Conservation (phyloP, 2,113 vertebrate species). For the Pyrgilauda ruficollis region DNA sequence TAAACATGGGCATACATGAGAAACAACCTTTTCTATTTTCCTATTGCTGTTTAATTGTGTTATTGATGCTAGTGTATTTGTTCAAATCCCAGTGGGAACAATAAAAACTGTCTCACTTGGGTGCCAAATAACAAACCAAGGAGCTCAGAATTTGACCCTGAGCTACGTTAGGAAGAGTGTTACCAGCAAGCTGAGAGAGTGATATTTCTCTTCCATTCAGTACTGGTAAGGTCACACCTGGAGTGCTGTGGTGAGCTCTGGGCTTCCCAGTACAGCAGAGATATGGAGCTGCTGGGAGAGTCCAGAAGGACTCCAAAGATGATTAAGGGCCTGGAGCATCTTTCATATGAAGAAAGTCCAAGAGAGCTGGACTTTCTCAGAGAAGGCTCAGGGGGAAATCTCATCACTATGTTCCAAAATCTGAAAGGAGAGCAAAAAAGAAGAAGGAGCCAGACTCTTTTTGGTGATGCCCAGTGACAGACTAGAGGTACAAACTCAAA, state of each 20-base stretch:
- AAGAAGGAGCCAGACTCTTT: background rate
- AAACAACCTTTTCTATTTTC: background rate
- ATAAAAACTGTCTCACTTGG: background rate
- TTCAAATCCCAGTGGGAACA: background rate
- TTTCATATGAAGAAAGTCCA: background rate
- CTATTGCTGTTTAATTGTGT: background rate
- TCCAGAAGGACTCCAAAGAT: background rate
- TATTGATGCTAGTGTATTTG: background rate
- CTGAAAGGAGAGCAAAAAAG: background rate
- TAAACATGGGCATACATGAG: background rate
- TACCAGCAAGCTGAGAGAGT: background rate
- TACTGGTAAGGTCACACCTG: background rate
- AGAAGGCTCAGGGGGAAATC: background rate
- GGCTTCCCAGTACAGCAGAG: background rate
- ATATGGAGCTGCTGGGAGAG: background rate
- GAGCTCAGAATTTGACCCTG: background rate
- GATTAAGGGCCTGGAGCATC: background rate
- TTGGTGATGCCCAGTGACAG: background rate
- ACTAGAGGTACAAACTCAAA: background rate
- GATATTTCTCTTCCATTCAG: background rate
- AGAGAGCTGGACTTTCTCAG: background rate
- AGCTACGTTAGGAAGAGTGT: background rate
- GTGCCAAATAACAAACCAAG: background rate
- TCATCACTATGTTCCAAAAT: background rate
- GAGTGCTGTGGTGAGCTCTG: background rate